Evolutionary conservation across 30 jellyfish, hydroid and myxozoan species (phyloP), one percentile per base, ranked within the genome.

Genomic region (Chrysaora quinquecirrha): DNA sequence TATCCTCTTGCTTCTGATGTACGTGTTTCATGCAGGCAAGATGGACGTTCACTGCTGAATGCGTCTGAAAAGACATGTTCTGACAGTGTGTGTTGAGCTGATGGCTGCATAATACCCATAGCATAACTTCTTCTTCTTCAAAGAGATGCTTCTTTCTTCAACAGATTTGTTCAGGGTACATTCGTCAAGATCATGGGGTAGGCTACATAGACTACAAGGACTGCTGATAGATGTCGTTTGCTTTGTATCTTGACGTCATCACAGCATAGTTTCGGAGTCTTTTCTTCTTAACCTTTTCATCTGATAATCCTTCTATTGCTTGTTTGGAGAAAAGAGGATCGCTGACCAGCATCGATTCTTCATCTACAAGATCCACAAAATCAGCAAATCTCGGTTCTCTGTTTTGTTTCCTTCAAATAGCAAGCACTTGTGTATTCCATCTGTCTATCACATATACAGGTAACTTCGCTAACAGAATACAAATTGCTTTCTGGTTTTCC

Each of bases 21-120:
- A 24, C 28, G 77, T 34, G 48, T 23, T n/a, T 82, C 86, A 74
- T 74, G 86, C 78, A 74, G 77, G 19, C 86, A 50, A n/a, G 86
- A 22, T 19, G 86, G 86, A 31, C 48, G 86, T 24, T 74, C 19
- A 25, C 82, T 30, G 14, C 33, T 70, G 66, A 76, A 24, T 70
- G 34, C 82, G 64, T 70, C 66, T 34, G 43, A n/a, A 24, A 23
- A 25, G 64, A 23, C 82, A 70, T 34, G 74, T 31, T 38, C 54
- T 70, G 48, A 43, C 66, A 10, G 64, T 35, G 82, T 70, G 82
- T 11, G 52, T 64, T 58, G 48, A 29, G 76, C 52, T 64, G 48
- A 64, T 29, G 48, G 76, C 52, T 3, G 21, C 50, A 27, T 64
- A 64, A 10, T 58, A 64, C 24, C 76, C 76, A 32, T 7, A 64